Base-by-base conservation (phyloP, 2,888 invertebrate genomes). In the Drosophila antonietae region DNA sequence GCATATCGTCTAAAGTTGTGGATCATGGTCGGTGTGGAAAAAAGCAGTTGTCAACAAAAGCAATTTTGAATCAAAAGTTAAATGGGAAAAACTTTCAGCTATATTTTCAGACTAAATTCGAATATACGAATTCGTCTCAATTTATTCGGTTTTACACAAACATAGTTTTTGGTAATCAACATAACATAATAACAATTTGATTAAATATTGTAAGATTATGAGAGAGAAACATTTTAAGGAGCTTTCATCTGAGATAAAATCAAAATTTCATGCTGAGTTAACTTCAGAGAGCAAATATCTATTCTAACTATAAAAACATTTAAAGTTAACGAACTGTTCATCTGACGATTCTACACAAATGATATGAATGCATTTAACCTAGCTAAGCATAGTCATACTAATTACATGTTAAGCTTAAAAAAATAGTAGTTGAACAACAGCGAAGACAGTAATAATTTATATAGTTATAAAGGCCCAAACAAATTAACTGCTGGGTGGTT, bases 401-500 rank as follows among this genome's bases (percentile, higher is more conserved):
- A 89, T 87, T 90, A 89, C 86, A 88, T 72, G 77, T 82, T 80
- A 84, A 81, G 80, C 90, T 88, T 88, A 88, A 84, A 73, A 85
- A 88, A 82, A 80, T 89, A 90, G 85, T 82, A 83, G 91, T 91
- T 90, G 88, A 91, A 91, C 91, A 91, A 91, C 91, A 91, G 91
- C 91, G 91, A 91, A 91, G 91, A 91, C 90, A 90, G 82, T 89
- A 83, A 81, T 80, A 58, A 70, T 72, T 46, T 75, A 76, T 76
- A 44, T 53, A 74, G 64, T 92, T 91, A 91, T 88, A 97, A 93
- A 44, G 97, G 97, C 51, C 97, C 97, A 91, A 97, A 97, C 18
- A 97, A 94, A 88, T 96, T 95, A 59, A 95, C 95, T 44, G 96
- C 96, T 70, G 95, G 94, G 89, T 95, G 95, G 82, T 95, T 94